phyloP scores from a whole-genome alignment of 1,140 invertebrate genomes.

The Caerostris extrusa region DNA sequence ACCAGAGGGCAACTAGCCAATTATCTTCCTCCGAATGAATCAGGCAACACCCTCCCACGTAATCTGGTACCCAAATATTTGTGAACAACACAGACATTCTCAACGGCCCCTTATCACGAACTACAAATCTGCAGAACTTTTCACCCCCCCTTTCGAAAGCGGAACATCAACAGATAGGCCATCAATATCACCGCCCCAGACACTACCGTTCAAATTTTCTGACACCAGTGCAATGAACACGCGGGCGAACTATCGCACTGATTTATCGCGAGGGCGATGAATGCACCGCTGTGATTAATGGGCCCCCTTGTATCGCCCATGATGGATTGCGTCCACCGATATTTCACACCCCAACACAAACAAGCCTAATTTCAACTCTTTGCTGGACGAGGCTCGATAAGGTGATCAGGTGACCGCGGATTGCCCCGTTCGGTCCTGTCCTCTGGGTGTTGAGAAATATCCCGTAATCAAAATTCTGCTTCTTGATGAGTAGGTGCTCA shows the following conservation, averaged over 20 bases:
- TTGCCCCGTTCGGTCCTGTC: not conserved
- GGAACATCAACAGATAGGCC: conserved; percentile 56
- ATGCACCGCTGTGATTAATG: conserved; percentile 47
- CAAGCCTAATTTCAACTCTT: conserved; percentile 57
- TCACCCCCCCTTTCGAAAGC: not conserved
- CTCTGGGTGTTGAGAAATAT: not conserved
- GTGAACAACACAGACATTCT: not conserved
- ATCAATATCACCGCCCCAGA: conserved; percentile 25
- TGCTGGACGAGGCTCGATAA: conserved; percentile 21
- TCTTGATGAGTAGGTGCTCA: not conserved
- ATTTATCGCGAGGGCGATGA: conserved; percentile 28
- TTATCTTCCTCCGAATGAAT: not conserved
- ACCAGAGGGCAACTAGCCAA: too few relatives aligned
- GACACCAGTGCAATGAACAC: conserved; percentile 43
- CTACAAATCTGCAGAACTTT: not conserved
- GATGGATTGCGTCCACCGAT: conserved; percentile 48
- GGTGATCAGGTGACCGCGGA: conserved; percentile 12
- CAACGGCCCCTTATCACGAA: not conserved
- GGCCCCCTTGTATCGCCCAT: conserved; percentile 3
- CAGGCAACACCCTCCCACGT: not conserved
- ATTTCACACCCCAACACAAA: conserved; percentile 18
- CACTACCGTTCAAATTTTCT: conserved; percentile 8
- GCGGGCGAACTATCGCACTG: not conserved
- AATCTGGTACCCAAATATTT: not conserved
- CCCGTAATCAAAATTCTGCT: not conserved